Evolutionary conservation across 2,113 vertebrate genomes (phyloP), one percentile per base, ranked within the genome.

Genomic region (Triplophysa rosa): DNA sequence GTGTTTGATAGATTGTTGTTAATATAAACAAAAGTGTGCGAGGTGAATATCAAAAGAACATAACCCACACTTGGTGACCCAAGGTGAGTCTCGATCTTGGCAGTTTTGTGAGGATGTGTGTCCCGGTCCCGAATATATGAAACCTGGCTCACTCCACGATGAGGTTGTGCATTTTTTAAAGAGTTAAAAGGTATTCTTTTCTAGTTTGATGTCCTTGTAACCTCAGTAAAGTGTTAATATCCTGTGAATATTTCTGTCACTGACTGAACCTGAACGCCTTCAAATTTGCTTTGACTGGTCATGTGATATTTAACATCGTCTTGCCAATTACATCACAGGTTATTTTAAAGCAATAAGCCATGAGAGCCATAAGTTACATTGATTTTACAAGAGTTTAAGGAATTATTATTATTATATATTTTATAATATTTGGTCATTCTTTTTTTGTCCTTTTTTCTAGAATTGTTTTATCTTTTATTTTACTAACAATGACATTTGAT

Each of bases 141-240:
- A 85, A 87, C 81, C 66, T 66, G 58, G 83, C 77, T 80, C 77
- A 77, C 78, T 84, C 52, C 42, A 24, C 21, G 62, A 77, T 37
- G 37, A 80, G 79, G 64, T 67, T 64, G 6, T 24, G 37, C 61
- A 79, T 84, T 77, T 59, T 78, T 83, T 62, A 77, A 78, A 85
- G 62, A 52, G 66, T 81, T 47, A 21, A 64, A 45, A 64, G 76
- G 73, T 21, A 72, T 87, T 86, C 67, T 84, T 84, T 82, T 74
- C 80, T 66, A 84, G 87, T 49, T 33, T 17, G 87, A 90, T 88
- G 87, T 75, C 75, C 45, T 86, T 89, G 84, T 86, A 84, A 47
- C 78, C 74, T 16, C 17, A 70, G 54, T 68, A 62, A 21, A 69
- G 68, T 8, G 71, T 33, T 49, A 76, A 76, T 37, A 58, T 12